Evolutionary conservation across 64 coral and sea anemone genomes (phyloP).

Genomic region (Montipora foliosa): DNA sequence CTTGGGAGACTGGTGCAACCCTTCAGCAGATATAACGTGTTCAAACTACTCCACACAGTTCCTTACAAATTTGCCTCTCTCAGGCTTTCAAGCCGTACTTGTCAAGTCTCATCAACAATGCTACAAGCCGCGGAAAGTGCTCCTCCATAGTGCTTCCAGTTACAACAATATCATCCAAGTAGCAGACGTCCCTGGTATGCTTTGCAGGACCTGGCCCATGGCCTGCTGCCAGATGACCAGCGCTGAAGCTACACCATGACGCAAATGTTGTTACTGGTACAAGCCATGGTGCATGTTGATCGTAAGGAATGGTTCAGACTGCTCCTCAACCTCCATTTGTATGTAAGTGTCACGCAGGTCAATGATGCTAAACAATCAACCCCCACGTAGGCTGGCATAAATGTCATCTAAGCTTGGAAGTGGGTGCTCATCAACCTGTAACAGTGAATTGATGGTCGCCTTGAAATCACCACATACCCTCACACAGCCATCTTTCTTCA

Average conservation of each 20-base stretch:
- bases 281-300: conserved; percentile 35
- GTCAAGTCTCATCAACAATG: neutral
- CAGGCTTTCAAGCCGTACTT: conserved; percentile 27
- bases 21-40: conserved; percentile 43
- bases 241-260: conserved; percentile 41
- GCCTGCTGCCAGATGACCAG: conserved; percentile 41
- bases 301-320: conserved; percentile 13
- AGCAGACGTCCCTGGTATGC: conserved; percentile 12
- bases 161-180: conserved; percentile 55
- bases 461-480: conserved; percentile 59
- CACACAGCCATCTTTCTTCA: conserved; percentile 30
- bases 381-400: no score
- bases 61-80: conserved; percentile 37
- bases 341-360: conserved; percentile 36
- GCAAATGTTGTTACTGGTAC: conserved; percentile 25
- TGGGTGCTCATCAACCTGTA: conserved; percentile 15
- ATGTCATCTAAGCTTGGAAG: no score
- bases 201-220: conserved; percentile 48
- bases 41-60: conserved; percentile 37
- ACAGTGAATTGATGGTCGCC: conserved; percentile 20
- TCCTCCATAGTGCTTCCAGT: neutral
- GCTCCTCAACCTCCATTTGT: conserved; percentile 58
- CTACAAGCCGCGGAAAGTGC: neutral
- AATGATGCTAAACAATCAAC: conserved; percentile 4
- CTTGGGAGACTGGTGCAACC: conserved; percentile 39